Percentiles rank a stretch among this genome's conserved stretches.
phyloP scores from a whole-genome alignment of 1,140 invertebrate species.

The Palaemon carinicauda region DNA sequence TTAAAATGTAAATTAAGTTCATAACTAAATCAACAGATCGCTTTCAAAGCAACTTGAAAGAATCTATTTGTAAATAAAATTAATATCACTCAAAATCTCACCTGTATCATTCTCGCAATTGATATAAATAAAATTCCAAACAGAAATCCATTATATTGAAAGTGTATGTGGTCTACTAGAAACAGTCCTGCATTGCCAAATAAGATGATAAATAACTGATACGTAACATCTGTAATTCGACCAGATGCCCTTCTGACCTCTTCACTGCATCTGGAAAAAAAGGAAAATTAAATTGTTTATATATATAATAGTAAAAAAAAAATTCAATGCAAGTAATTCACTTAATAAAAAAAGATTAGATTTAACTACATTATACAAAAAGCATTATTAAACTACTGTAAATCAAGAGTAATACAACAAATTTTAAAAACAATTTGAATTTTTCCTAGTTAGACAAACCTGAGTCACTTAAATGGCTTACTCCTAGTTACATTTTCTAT shows the following conservation, averaged over 20 bases:
- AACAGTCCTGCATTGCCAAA: slow-evolving; percentile 88
- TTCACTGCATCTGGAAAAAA: slow-evolving; percentile 60
- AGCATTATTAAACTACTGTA: too few relatives aligned
- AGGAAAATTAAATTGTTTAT: neutral
- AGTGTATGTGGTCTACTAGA: slow-evolving; percentile 98
- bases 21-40: neutral
- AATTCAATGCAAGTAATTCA: too few relatives aligned
- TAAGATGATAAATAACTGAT: slow-evolving; percentile 69
- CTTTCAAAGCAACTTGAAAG: neutral
- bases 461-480: too few relatives aligned
- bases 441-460: too few relatives aligned
- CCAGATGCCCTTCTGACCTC: slow-evolving; percentile 58
- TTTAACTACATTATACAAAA: too few relatives aligned
- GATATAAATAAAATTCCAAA: slow-evolving; percentile 93
- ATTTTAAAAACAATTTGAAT: too few relatives aligned
- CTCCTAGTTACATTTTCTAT: too few relatives aligned
- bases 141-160: slow-evolving; percentile 99
- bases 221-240: slow-evolving; percentile 62
- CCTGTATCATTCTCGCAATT: slow-evolving; percentile 74
- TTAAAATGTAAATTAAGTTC: too few relatives aligned
- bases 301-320: neutral
- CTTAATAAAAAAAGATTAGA: too few relatives aligned
- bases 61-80: neutral
- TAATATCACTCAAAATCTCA: neutral
- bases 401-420: too few relatives aligned